These are phyloP conservation scores for Akabosia matsudoensis DNA, from an alignment of 1,140 invertebrate species.

Conservation along the genomic window DNA sequence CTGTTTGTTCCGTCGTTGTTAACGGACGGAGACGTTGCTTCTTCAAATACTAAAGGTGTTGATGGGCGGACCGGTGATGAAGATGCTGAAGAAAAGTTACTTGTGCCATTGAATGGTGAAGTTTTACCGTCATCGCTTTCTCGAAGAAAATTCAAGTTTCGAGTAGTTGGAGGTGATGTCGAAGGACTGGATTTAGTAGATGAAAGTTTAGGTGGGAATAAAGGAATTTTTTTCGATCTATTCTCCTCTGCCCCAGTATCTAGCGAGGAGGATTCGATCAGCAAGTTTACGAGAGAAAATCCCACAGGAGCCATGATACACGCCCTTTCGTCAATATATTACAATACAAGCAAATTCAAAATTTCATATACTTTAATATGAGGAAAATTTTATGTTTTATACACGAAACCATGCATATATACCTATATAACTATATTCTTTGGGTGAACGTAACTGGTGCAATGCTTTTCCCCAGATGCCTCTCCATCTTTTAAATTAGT, in stretches of 20 bases:
- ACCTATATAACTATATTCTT: no score
- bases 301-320: slow-evolving; percentile 19
- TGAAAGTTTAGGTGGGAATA: slow-evolving; percentile 11
- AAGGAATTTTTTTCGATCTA: not conserved
- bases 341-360: no score
- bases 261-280: slow-evolving; percentile 15
- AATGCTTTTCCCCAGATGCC: no score
- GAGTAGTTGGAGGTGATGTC: not conserved
- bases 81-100: not conserved
- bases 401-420: no score
- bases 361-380: no score
- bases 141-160: not conserved
- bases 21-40: not conserved
- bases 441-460: no score
- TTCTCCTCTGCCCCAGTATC: not conserved
- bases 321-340: not conserved
- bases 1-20: slow-evolving; percentile 4
- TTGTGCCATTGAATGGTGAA: not conserved
- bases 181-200: not conserved
- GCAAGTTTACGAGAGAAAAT: slow-evolving; percentile 18
- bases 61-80: not conserved
- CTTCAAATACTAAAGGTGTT: no score
- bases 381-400: no score
- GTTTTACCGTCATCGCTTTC: not conserved
- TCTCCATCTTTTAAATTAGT: no score